Conservation (phyloP, 2,113 vertebrate genomes). For the Equus przewalskii region DNA sequence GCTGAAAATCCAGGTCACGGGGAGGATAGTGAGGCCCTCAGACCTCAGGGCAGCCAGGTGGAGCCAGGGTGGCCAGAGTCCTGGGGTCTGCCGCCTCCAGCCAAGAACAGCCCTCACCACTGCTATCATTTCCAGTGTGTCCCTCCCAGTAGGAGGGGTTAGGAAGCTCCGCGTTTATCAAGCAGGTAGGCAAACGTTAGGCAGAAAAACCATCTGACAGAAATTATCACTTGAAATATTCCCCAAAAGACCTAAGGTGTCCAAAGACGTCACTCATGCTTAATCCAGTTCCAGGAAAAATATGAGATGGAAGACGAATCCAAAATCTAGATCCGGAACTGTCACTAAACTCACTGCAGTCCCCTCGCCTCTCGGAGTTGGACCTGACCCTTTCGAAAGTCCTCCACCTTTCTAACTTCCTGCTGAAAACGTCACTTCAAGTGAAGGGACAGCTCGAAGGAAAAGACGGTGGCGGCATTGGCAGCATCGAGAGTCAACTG, state of each 20-base stretch:
- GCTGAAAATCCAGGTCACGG: background rate
- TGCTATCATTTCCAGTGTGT: background rate
- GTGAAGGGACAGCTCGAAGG: background rate
- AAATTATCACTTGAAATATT: background rate
- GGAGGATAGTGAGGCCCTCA: background rate
- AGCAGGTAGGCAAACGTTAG: background rate
- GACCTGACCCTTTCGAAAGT: background rate
- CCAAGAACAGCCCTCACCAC: background rate
- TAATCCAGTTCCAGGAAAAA: background rate
- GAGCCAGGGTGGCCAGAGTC: background rate
- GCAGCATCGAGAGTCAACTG: background rate
- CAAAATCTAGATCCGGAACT: background rate
- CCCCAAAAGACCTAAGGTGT: background rate
- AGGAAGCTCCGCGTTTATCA: background rate
- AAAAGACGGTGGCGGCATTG: background rate
- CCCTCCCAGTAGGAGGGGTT: background rate
- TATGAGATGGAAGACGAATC: background rate
- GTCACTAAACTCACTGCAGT: background rate
- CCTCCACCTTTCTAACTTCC: background rate
- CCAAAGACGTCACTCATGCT: background rate
- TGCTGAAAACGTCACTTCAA: background rate
- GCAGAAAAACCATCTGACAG: background rate
- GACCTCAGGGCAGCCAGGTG: background rate
- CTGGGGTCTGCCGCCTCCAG: background rate
- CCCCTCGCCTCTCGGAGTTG: background rate